Conservation (phyloP, 2,888 invertebrate species). For the Ophion costatus region DNA sequence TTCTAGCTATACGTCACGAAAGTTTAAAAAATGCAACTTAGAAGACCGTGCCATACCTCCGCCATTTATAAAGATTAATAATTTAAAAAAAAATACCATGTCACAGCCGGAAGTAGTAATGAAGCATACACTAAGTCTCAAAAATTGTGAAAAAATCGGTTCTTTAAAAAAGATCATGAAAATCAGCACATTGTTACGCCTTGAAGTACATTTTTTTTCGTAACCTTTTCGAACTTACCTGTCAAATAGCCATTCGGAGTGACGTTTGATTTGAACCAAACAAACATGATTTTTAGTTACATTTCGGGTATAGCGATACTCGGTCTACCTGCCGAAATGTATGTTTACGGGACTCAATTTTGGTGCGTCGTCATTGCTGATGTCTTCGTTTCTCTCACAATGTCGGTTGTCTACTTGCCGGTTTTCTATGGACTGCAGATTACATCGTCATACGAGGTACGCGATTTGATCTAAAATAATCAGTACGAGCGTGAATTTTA, state of each 20-base stretch:
- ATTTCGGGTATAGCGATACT: slow-evolving; percentile 90
- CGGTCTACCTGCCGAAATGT: slow-evolving; percentile 91
- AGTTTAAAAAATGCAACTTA: no score
- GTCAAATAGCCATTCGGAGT: neutral
- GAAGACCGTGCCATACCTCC: no score
- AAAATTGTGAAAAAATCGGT: no score
- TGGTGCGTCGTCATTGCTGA: slow-evolving; percentile 88
- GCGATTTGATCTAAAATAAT: slow-evolving; percentile 6
- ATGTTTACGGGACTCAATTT: slow-evolving; percentile 90
- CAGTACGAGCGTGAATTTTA: neutral
- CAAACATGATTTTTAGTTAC: slow-evolving; percentile 85
- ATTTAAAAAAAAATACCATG: no score
- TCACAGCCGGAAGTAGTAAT: no score
- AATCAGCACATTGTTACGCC: no score
- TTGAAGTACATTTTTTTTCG: neutral
- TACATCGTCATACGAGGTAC: slow-evolving; percentile 90
- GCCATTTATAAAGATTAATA: no score
- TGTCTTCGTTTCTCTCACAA: slow-evolving; percentile 87
- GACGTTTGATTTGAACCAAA: neutral
- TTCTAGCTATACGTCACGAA: no score
- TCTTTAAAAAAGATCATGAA: no score
- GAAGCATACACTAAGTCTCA: no score
- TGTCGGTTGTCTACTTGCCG: slow-evolving; percentile 88
- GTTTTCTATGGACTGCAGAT: slow-evolving; percentile 90
- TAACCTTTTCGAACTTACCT: neutral